phyloP scores from a whole-genome alignment of 1,140 invertebrate genomes.

The Lethrus apterus region DNA sequence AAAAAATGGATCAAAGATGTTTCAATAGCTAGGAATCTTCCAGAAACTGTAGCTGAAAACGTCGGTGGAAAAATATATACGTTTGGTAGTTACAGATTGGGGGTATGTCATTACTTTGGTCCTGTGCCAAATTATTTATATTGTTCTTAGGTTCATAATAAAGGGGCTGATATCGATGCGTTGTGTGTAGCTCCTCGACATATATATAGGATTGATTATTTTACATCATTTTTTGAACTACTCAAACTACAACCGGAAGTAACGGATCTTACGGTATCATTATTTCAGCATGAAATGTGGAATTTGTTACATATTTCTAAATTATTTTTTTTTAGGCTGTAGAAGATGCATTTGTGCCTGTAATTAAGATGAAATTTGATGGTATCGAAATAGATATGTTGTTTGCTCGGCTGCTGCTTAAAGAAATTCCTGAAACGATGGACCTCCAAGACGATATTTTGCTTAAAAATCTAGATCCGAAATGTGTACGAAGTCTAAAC shows the following conservation, averaged over 20 bases:
- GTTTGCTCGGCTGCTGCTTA: constrained; percentile 87
- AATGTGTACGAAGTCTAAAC: constrained; percentile 95
- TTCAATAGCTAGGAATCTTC: constrained; percentile 83
- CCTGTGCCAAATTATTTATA: not conserved
- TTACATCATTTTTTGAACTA: constrained; percentile 87
- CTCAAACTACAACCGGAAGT: constrained; percentile 84
- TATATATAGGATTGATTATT: constrained; percentile 91
- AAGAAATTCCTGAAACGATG: constrained; percentile 78
- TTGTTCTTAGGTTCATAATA: constrained; percentile 75
- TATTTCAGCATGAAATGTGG: too few relatives aligned
- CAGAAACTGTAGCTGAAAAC: constrained; percentile 71
- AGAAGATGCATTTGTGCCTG: constrained; percentile 98
- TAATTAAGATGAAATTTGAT: constrained; percentile 99
- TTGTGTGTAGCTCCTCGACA: constrained; percentile 95
- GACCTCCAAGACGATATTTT: constrained; percentile 87
- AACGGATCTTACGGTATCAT: constrained; percentile 70
- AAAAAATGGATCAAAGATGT: constrained; percentile 89
- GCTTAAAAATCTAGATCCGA: constrained; percentile 92
- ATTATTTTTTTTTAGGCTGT: constrained; percentile 59
- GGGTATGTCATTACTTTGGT: too few relatives aligned
- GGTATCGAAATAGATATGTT: constrained; percentile 98
- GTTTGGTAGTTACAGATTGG: constrained; percentile 91
- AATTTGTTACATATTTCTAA: not conserved
- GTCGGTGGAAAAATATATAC: constrained; percentile 98
- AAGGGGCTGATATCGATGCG: constrained; percentile 98